Evolutionary conservation across 2,797 vertebrate genomes (phyloP).

Genomic region (Philypnodon macrostomus): DNA sequence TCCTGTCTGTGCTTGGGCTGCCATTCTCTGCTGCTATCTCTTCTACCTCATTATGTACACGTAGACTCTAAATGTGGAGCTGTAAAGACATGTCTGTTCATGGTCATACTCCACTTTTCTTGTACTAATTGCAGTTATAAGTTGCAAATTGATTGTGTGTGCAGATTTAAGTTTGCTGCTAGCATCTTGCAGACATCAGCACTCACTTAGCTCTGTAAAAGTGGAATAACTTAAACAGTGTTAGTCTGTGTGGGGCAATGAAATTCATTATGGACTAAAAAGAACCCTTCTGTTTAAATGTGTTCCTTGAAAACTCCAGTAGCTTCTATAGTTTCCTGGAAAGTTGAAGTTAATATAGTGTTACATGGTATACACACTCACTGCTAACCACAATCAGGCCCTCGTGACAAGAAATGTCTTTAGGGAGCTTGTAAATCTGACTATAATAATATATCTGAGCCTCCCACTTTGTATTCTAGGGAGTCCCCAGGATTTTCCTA

Average conservation of each 20-base stretch:
- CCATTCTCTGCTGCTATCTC: constrained; percentile 4
- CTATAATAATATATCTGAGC: constrained; percentile 1
- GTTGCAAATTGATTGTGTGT: constrained; percentile 3
- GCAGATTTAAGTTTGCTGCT: constrained; percentile 3
- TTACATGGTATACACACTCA: neutral
- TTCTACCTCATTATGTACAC: constrained; percentile 15
- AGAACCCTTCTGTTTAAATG: neutral
- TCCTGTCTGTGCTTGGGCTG: constrained; percentile 17
- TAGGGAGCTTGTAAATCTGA: constrained; percentile 3
- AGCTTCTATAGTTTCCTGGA: neutral
- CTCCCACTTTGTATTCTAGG: constrained; percentile 24
- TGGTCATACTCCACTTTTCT: constrained; percentile 19
- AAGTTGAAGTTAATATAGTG: constrained; percentile 12
- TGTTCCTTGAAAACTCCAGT: constrained; percentile 1
- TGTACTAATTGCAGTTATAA: constrained; percentile 36
- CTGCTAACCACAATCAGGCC: constrained; percentile 6
- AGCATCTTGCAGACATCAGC: constrained; percentile 30
- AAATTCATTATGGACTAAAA: neutral
- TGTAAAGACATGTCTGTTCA: no score
- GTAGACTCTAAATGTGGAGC: constrained; percentile 9
- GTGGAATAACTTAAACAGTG: constrained; percentile 32
- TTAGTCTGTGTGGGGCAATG: constrained; percentile 13
- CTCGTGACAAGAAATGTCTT: neutral
- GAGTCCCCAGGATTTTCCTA: constrained; percentile 60
- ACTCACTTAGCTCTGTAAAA: constrained; percentile 23